Evolutionary conservation across 2,888 invertebrate genomes (phyloP), one percentile per base, ranked within the genome.

Genomic region (Anagyrus pseudococci): DNA sequence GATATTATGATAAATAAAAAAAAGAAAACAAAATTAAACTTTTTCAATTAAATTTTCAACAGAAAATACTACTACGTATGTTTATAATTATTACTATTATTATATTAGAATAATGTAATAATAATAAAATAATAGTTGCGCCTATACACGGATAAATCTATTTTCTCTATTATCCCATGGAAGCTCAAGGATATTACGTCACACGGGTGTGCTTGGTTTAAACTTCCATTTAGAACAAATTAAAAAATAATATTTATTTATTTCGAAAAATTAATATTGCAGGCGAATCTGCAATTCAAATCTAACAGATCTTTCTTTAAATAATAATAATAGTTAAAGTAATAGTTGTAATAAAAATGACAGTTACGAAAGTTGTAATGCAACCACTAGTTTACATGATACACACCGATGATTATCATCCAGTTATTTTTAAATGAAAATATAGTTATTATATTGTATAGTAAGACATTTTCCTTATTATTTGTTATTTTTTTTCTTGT

Each of bases 161-260:
- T 33, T 49, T 58, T 33, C 49, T 57, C 48, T n/a, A 57, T n/a
- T 25, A 48, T 33, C 50, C 19, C 19, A 62, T 53, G 66, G 66
- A 66, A 66, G 66, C 59, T 66, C 62, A 50, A 44, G 62, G 62
- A 62, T 57, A 58, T 37, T 43, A 43, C 25, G 13, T 40, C 43
- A 50, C 44, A 37, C 13, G 10, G 37, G 43, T 47, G 20, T 23
- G 33, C 13, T 17, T n/a, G n/a, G n/a, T n/a, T 46, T 20, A 8
- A 58, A 56, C 56, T 52, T 59, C 56, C 52, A 59, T 57, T 49
- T 63, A n/a, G 33, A 54, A 37, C 1, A 53, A 62, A 48, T 41
- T 20, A 56, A 47, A 20, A 57, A 29, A 26, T 44, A 57, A 26
- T 29, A 17, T 8, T 37, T 29, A n/a, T 47, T 15, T 29, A 7